Evolutionary conservation across 1,140 invertebrate genomes (phyloP), one percentile per base, ranked within the genome.

Genomic region (Diabrotica virgifera): DNA sequence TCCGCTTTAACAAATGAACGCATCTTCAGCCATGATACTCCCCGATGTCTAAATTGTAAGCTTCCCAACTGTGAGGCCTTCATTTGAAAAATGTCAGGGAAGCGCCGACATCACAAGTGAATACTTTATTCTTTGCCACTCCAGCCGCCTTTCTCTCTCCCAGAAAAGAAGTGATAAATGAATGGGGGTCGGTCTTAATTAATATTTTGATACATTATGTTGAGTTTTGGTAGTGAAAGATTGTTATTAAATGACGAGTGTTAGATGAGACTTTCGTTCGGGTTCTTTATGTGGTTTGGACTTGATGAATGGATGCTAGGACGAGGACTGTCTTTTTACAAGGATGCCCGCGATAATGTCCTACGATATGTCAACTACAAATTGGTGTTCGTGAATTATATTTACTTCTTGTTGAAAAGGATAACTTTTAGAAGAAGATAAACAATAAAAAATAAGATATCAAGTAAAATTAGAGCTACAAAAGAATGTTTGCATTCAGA

Each of bases 191-290:
- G n/a, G 8, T 46, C 40, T 46, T 46, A 46, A 46, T 46, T 46
- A 46, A 46, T 46, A 46, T 46, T 46, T 46, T 46, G 40, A 46
- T 46, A 46, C 40, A 46, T 46, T 46, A 46, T 46, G 40, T 46
- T 5, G 40, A 46, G 40, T 46, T 46, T n/a, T 46, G 8, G 5
- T 10, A 46, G 40, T 46, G 40, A 46, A 46, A 46, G 40, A n/a
- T 10, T 46, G 40, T 46, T 46, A 46, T 46, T 46, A 46, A 46
- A 46, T 46, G 40, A n/a, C 40, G 40, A 46, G n/a, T 46, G 8
- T 46, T 46, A 4, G 24, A 24, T 24, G 24, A 24, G 24, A 24
- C 24, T 24, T 24, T 24, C 24, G 24, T 24, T 24, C 24, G 24
- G 24, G 24, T 24, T 24, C 24, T 24, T 24, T 24, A 24, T 24